Evolutionary conservation across 2,888 invertebrate genomes (phyloP), one percentile per base, ranked within the genome.

Genomic region (Machimus rusticus): DNA sequence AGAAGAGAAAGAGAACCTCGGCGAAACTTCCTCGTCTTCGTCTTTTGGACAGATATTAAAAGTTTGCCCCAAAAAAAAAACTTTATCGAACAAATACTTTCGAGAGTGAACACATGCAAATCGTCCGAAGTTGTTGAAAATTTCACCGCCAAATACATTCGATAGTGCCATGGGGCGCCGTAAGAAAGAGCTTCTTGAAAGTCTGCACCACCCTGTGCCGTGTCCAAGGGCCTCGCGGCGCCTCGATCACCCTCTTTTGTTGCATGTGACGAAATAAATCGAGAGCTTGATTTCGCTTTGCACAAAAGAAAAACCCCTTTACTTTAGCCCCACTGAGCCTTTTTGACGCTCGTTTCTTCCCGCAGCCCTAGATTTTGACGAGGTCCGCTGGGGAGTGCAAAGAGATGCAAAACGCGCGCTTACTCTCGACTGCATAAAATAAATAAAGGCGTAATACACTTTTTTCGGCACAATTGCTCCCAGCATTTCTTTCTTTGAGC

Each of bases 221-320:
- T 19, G n/a, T 81, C 28, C 66, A 66, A 19, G 9, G 12, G 12
- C 28, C 23, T 28, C 28, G 12, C 23, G 66, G 66, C 66, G 28
- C 66, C 14, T 23, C 2, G 8, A 6, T n/a, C 23, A 57, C 57
- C 23, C 28, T 46, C 23, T 51, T 84, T 46, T 31, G 43, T 85
- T 85, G 74, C 85, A 85, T 85, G 74, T 85, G 85, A 85, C 46
- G 85, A 85, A 85, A 85, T 74, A 85, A 85, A 85, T 85, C 74
- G 85, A 85, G 46, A 43, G 74, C 85, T 74, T 74, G 74, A 85
- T 74, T 85, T 74, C 46, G 85, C 74, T 74, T 74, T 14, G 14
- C 43, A 74, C 31, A 74, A 84, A 74, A 14, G 57, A 9, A 55
- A 57, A 55, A n/a, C 19, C 34, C 8, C 34, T 34, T 57, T 19